Evolutionary conservation across 2,113 vertebrate genomes (phyloP).

Genomic region (Lophura nycthemera): DNA sequence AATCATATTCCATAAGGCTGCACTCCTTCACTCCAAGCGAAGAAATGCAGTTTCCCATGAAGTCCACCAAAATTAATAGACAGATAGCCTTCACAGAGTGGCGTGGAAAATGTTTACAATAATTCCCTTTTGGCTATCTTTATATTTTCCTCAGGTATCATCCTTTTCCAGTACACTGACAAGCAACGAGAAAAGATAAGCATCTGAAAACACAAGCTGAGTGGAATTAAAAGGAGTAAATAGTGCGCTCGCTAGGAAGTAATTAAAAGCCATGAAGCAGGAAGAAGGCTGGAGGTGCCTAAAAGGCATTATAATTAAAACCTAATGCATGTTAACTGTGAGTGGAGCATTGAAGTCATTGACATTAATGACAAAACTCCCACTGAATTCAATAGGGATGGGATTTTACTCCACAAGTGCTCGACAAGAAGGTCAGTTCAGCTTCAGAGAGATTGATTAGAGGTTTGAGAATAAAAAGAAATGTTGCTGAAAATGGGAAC

Average conservation of each 20-base stretch:
- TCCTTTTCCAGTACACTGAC: constrained; percentile 5
- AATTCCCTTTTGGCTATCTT: not conserved
- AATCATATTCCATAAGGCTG: not conserved
- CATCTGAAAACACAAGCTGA: not conserved
- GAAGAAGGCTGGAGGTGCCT: constrained; percentile 31
- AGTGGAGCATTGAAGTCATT: constrained; percentile 31
- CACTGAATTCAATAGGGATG: constrained; percentile 4
- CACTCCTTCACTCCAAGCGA: not conserved
- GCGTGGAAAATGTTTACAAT: not conserved
- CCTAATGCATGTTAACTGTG: constrained; percentile 35
- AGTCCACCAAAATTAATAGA: not conserved
- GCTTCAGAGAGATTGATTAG: constrained; percentile 45
- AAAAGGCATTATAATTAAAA: constrained; percentile 63
- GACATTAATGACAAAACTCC: constrained; percentile 48
- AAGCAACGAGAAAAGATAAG: not conserved
- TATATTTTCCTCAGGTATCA: not conserved
- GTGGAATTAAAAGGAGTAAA: constrained; percentile 57
- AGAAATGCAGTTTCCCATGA: no score
- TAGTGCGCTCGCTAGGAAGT: not conserved
- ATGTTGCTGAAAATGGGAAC: constrained; percentile 30
- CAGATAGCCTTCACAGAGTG: not conserved
- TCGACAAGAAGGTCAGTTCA: constrained; percentile 14
- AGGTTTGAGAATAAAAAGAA: constrained; percentile 43
- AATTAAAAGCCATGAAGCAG: constrained; percentile 59
- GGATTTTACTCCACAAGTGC: not conserved